These are phyloP conservation scores for Molossus alvarezi DNA, from an alignment of 2,797 vertebrate species.

Conservation along the genomic window DNA sequence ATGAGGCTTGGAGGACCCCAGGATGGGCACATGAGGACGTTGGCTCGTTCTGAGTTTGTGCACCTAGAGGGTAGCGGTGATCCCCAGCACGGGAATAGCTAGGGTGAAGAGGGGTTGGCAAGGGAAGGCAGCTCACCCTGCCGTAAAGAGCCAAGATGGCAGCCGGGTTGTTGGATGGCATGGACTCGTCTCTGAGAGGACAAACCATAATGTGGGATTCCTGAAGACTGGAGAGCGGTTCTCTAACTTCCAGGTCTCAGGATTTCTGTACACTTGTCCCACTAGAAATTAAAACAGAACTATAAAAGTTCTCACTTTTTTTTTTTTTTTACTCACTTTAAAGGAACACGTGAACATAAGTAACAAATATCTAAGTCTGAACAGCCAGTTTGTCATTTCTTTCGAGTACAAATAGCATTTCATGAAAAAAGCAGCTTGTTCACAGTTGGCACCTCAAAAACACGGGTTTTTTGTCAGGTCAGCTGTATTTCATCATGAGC, in stretches of 20 bases:
- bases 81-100: too few relatives aligned
- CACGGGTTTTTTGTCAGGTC: neutral
- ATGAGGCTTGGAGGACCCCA: neutral
- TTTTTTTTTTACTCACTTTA: neutral
- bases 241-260: neutral
- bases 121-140: neutral
- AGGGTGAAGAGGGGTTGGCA: neutral
- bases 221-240: neutral
- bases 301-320: neutral
- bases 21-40: neutral
- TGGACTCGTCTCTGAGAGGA: neutral
- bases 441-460: neutral
- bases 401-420: neutral
- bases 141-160: neutral
- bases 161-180: neutral
- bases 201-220: neutral
- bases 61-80: neutral
- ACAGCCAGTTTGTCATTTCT: neutral
- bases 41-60: neutral
- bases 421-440: neutral
- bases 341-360: neutral
- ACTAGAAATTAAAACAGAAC: neutral
- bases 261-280: neutral
- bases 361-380: neutral
- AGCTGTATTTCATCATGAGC: neutral